A percentile compares a stretch with the other conserved stretches of the same genome.
Conservation (phyloP, 2,888 invertebrate species). For the Eristalinus sepulchralis region DNA sequence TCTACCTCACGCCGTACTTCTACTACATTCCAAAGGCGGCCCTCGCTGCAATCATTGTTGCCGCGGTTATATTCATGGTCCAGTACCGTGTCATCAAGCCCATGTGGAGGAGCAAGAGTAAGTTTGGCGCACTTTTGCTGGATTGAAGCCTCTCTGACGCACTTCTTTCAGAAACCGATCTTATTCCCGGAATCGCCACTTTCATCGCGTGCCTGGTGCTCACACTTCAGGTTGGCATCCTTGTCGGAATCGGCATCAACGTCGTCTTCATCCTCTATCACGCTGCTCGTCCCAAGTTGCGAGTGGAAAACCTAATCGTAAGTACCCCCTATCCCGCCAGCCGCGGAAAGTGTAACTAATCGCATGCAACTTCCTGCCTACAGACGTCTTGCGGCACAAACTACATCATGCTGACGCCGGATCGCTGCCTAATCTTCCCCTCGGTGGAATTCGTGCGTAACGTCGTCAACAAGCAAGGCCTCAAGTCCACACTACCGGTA, state of each 20-base stretch:
- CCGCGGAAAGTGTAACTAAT: neutral
- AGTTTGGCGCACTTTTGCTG: conserved; percentile 78
- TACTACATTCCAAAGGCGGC: conserved; percentile 93
- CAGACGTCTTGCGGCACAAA: conserved; percentile 86
- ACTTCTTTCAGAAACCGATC: conserved; percentile 87
- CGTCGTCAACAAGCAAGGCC: conserved; percentile 91
- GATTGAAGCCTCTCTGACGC: neutral
- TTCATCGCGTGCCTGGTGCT: conserved; percentile 92
- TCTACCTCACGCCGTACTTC: conserved; percentile 94
- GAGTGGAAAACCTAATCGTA: conserved; percentile 89
- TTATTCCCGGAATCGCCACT: conserved; percentile 91
- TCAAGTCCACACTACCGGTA: conserved; percentile 86
- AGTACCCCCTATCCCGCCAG: conserved; percentile 73
- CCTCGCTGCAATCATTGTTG: conserved; percentile 94
- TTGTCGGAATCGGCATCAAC: conserved; percentile 91
- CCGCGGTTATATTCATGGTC: conserved; percentile 95
- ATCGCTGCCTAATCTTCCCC: conserved; percentile 94
- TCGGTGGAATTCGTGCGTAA: conserved; percentile 94
- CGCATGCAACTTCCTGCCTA: conserved; percentile 35
- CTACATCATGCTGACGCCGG: conserved; percentile 92
- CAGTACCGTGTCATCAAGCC: conserved; percentile 92
- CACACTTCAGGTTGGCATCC: conserved; percentile 93
- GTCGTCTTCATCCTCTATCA: conserved; percentile 93
- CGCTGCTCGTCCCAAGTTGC: conserved; percentile 92
- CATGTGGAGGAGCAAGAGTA: conserved; percentile 95